Evolutionary conservation across 30 jellyfish, hydroid and myxozoan genomes (phyloP).

Genomic region (Mastigias papua): DNA sequence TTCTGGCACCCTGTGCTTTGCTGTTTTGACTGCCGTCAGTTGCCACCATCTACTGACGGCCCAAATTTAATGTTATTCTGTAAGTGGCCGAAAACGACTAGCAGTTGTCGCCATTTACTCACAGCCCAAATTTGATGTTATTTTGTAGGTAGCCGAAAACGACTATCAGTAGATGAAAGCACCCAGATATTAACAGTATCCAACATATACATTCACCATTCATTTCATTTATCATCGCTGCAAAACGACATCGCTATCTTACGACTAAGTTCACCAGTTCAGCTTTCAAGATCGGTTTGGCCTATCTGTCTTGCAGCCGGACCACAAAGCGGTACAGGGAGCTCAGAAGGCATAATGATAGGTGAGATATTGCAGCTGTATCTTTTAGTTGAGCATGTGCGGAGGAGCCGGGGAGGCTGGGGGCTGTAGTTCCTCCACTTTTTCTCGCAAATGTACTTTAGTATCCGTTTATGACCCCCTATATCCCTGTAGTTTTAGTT

Average conservation of each 20-base stretch:
- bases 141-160: constrained; percentile 49
- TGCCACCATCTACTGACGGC: not conserved
- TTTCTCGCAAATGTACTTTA: no score
- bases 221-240: constrained; percentile 57
- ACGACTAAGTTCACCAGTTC: constrained; percentile 16
- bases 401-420: no score
- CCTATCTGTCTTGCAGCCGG: constrained; percentile 83
- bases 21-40: no score
- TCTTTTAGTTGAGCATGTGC: no score
- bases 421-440: no score
- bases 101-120: no score
- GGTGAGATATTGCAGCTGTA: constrained; percentile 21
- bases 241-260: constrained; percentile 80
- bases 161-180: constrained; percentile 19
- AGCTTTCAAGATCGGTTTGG: constrained; percentile 68
- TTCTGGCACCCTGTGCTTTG: no score
- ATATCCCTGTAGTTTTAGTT: no score
- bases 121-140: not conserved
- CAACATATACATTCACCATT: constrained; percentile 65
- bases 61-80: not conserved
- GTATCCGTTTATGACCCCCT: no score
- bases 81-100: constrained; percentile 51
- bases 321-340: not conserved
- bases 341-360: constrained; percentile 24
- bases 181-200: constrained; percentile 41